Evolutionary conservation across 1,140 invertebrate species (phyloP).

Genomic region (Philaenus spumarius): DNA sequence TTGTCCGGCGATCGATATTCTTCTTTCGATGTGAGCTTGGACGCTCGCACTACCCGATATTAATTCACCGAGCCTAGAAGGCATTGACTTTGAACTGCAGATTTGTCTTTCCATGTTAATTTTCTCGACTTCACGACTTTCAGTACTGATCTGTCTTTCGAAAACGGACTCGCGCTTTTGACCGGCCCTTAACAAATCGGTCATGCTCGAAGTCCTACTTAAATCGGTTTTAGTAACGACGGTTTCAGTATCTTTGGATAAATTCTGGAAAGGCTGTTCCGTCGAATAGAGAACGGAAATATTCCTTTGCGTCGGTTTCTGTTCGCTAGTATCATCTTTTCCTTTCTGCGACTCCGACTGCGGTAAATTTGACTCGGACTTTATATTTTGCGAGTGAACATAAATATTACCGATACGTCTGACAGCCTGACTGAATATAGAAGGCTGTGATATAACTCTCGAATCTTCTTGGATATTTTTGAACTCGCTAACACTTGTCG

Average conservation of each 20-base stretch:
- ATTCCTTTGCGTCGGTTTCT: no score
- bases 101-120: no score
- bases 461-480: not conserved
- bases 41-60: constrained; percentile 3
- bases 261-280: not conserved
- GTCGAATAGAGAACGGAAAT: constrained; percentile 7
- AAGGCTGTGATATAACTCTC: not conserved
- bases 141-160: no score
- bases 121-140: no score
- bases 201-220: no score
- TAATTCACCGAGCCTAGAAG: not conserved
- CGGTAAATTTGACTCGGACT: no score
- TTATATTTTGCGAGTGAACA: constrained; percentile 9
- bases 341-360: not conserved
- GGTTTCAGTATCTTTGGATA: no score
- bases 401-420: constrained; percentile 15
- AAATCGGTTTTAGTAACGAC: no score
- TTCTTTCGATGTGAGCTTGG: constrained; percentile 1
- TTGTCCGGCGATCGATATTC: not conserved
- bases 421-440: not conserved
- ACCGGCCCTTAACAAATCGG: no score
- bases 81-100: not conserved
- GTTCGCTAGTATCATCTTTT: not conserved
- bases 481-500: not conserved
- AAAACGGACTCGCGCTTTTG: no score